Evolutionary conservation across 2,113 vertebrate species (phyloP).

Genomic region (Tenebrosternarchus preto): DNA sequence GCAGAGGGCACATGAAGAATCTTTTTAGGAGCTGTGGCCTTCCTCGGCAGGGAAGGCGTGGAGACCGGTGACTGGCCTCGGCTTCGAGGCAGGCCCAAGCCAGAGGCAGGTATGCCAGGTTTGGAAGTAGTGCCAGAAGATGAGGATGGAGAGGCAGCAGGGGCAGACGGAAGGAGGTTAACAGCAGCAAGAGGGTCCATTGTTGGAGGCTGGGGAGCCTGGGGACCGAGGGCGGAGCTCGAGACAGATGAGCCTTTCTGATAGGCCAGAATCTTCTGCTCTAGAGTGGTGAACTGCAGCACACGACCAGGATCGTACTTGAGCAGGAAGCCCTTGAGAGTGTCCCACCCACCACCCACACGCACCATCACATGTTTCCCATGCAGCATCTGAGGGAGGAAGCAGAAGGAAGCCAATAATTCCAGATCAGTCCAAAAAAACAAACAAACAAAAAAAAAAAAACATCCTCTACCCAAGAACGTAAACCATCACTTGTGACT

Average conservation of each 20-base stretch:
- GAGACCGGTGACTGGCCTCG: constrained; percentile 65
- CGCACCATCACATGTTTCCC: constrained; percentile 99
- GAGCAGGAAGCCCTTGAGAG: constrained; percentile 90
- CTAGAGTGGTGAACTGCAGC: constrained; percentile 93
- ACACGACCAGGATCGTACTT: constrained; percentile 93
- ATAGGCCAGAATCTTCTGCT: constrained; percentile 94
- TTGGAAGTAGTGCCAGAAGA: constrained; percentile 61
- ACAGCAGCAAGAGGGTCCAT: constrained; percentile 91
- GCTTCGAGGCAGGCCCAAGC: constrained; percentile 63
- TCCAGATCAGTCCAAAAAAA: too few relatives aligned
- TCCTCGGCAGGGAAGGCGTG: constrained; percentile 66
- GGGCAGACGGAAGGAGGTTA: constrained; percentile 68
- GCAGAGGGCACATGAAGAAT: constrained; percentile 55
- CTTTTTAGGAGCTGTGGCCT: constrained; percentile 61
- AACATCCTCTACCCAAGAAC: too few relatives aligned
- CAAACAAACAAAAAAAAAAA: too few relatives aligned
- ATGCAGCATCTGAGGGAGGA: constrained; percentile 88
- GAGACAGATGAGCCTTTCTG: constrained; percentile 82
- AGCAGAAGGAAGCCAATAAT: background rate
- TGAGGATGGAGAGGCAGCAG: constrained; percentile 55
- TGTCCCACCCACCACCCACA: constrained; percentile 98
- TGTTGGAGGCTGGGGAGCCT: constrained; percentile 69
- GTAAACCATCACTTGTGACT: too few relatives aligned
- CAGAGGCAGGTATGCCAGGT: constrained; percentile 39
- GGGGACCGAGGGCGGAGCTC: constrained; percentile 62